Evolutionary conservation across 2,888 invertebrate genomes (phyloP).

Genomic region (Neoaliturus tenellus): DNA sequence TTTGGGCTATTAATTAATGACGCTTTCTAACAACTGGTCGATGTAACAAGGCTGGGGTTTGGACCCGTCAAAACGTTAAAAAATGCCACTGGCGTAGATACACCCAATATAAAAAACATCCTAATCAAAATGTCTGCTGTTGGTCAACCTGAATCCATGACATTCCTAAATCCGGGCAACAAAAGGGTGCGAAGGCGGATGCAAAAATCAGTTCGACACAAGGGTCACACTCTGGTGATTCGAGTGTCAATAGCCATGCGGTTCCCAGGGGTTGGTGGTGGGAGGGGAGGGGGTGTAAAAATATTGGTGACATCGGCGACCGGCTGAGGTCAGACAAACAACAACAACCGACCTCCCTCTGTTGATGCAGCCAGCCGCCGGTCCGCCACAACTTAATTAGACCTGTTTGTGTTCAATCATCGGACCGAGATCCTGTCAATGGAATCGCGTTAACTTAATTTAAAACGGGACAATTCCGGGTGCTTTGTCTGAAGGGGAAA

Average conservation of each 20-base stretch:
- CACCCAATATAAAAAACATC: too few species aligned
- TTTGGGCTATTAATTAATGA: too few species aligned
- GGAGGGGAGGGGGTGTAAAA: constrained; percentile 37
- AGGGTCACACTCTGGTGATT: not conserved
- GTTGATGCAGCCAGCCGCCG: not conserved
- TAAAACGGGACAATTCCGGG: not conserved
- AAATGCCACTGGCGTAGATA: too few species aligned
- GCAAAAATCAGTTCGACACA: not conserved
- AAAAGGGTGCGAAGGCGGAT: not conserved
- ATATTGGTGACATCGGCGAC: constrained; percentile 37
- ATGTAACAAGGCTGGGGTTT: too few species aligned
- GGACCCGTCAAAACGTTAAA: too few species aligned
- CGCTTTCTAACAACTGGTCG: too few species aligned
- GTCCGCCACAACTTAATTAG: constrained; percentile 9
- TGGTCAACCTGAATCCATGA: too few species aligned
- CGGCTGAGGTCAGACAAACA: constrained; percentile 44
- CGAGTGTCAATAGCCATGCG: not conserved
- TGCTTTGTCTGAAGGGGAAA: not conserved
- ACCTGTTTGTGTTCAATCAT: constrained; percentile 21
- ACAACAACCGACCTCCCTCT: constrained; percentile 41
- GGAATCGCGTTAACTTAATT: constrained; percentile 8
- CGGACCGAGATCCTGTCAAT: not conserved
- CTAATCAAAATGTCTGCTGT: too few species aligned
- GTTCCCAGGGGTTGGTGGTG: constrained; percentile 30
- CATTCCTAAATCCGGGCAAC: not conserved